A percentile compares a stretch with the other conserved stretches of the same genome.
Evolutionary conservation across 1,140 invertebrate genomes (phyloP).

Genomic region (Pseudomyrmex gracilis): DNA sequence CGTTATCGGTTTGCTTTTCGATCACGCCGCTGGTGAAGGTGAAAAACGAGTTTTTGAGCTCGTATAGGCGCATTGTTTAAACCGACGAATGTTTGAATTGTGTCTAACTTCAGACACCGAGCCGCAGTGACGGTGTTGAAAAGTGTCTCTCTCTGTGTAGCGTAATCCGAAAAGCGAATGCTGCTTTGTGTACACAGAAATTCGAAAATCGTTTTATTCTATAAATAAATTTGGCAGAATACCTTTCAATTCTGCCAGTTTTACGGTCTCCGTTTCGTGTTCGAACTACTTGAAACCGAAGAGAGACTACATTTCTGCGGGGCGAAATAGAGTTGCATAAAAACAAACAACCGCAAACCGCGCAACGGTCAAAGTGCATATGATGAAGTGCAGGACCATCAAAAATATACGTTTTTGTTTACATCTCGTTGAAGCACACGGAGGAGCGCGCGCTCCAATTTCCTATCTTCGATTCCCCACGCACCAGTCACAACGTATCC

Average conservation of each 20-base stretch:
- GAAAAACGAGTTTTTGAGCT: too few relatives aligned
- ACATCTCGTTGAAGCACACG: constrained; percentile 41
- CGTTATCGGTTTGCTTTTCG: background rate
- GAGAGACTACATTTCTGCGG: constrained; percentile 6
- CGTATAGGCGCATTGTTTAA: too few relatives aligned
- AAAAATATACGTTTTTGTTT: constrained; percentile 35
- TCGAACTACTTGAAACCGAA: constrained; percentile 15
- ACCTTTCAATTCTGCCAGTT: constrained; percentile 12
- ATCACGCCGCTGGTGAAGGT: background rate
- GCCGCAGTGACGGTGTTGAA: too few relatives aligned
- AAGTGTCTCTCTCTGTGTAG: too few relatives aligned
- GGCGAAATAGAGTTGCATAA: constrained; percentile 26
- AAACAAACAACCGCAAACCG: constrained; percentile 48
- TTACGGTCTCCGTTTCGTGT: background rate
- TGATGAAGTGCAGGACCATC: background rate
- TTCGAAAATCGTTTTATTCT: background rate
- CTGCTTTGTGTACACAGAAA: background rate
- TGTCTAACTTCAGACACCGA: too few relatives aligned
- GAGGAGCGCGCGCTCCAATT: constrained; percentile 21
- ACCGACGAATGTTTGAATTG: too few relatives aligned
- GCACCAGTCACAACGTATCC: constrained; percentile 23
- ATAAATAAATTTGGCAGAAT: background rate
- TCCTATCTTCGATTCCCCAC: constrained; percentile 35
- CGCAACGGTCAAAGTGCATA: background rate
- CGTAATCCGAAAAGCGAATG: background rate